Base-by-base conservation (phyloP, 2,888 invertebrate species). In the Drosophila yooni region DNA sequence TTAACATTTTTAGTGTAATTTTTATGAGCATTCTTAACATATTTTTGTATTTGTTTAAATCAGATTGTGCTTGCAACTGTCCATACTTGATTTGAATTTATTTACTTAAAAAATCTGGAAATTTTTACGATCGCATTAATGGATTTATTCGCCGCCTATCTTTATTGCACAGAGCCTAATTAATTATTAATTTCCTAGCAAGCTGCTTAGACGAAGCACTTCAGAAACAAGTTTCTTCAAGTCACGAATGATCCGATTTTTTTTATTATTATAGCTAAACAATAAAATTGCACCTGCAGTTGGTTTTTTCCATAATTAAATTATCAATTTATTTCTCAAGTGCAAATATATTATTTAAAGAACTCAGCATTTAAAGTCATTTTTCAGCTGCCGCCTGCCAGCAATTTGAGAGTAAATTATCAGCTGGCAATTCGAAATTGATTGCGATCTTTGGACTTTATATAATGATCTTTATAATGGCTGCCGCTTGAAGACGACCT, bases 401-500 rank as follows among this genome's bases (percentile, higher is more conserved):
- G 60, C 69, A 40, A 38, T 52, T 70, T 46, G 29, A 52, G 34
- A 51, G 53, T 51, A 53, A 70, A 50, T 76, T 51, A 54, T 70
- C 43, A 61, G 51, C 50, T 59, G 58, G 50, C 34, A 38, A 27
- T 38, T 56, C 8, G 8, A 29, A 74, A 69, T 69, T 69, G 68
- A 73, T 76, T 73, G 67, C 48, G 50, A 53, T 68, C 59, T 62
- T 43, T 61, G 53, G 62, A 64, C 27, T 64, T 31, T 61, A 52
- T 53, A 64, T 67, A 76, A 76, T 76, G 60, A 76, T 73, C 57
- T 64, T 61, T 64, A 68, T 73, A 57, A 67, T 59, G 40, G 50
- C 50, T 66, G 61, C 46, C 36, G 36, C 38, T 58, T 38, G 21
- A 43, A 48, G 31, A 43, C 31, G 43, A 52, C 27, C 46, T 58